Conservation (phyloP, 2,888 invertebrate species). For the Gastrophysa polygoni region DNA sequence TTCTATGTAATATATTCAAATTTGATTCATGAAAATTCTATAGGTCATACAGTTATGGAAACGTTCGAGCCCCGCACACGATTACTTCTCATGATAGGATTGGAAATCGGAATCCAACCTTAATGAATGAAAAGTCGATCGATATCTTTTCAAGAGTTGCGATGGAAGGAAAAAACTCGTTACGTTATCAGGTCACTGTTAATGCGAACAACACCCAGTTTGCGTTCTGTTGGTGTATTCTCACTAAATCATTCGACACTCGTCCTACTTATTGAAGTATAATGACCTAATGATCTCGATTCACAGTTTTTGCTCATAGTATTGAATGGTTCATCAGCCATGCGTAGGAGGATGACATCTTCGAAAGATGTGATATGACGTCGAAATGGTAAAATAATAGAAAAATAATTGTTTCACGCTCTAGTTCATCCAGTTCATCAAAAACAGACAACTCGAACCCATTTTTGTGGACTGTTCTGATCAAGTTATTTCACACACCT, state of each 20-base stretch:
- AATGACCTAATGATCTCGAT: constrained; percentile 35
- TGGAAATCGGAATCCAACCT: too few relatives aligned
- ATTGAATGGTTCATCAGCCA: not conserved
- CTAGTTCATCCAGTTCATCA: too few relatives aligned
- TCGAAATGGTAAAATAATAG: not conserved
- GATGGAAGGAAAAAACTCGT: not conserved
- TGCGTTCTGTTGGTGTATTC: constrained; percentile 27
- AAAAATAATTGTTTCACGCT: too few relatives aligned
- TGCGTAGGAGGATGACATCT: constrained; percentile 25
- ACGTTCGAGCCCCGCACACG: not conserved
- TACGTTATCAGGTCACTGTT: not conserved
- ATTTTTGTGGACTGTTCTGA: too few relatives aligned
- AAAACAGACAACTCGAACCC: too few relatives aligned
- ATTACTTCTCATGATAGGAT: too few relatives aligned
- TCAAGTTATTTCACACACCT: too few relatives aligned
- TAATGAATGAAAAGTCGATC: not conserved
- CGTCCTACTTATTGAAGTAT: constrained; percentile 33
- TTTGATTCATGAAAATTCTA: not conserved
- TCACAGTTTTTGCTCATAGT: constrained; percentile 19
- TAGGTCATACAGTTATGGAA: not conserved
- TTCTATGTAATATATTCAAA: not conserved
- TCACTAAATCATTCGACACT: constrained; percentile 40
- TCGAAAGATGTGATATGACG: not conserved
- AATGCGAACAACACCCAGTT: not conserved
- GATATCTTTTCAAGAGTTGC: not conserved